Evolutionary conservation across 2,888 invertebrate species (phyloP).

Genomic region (Campoletis raptor): DNA sequence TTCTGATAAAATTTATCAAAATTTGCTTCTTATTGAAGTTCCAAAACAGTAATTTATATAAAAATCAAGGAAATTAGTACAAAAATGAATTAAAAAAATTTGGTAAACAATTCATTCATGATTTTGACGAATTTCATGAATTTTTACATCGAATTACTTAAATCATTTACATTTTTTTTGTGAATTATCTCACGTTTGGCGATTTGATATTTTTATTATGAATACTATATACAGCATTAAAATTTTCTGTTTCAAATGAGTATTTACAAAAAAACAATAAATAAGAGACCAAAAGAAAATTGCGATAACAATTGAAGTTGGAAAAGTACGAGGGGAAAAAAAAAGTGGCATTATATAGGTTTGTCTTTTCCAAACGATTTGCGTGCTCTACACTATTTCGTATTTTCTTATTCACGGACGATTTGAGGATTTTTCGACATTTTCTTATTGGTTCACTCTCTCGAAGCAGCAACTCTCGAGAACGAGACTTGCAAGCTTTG

Average conservation of each 20-base stretch:
- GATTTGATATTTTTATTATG: too few species aligned
- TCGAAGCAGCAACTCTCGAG: neutral
- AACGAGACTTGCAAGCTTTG: conserved; percentile 73
- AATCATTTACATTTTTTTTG: too few species aligned
- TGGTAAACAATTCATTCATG: too few species aligned
- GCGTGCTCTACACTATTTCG: conserved; percentile 59
- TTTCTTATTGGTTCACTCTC: conserved; percentile 10
- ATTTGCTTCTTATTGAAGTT: too few species aligned
- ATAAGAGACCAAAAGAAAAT: neutral
- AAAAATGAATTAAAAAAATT: neutral
- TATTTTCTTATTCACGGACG: conserved; percentile 81
- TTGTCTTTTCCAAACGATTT: conserved; percentile 79
- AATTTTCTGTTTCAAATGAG: too few species aligned
- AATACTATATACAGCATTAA: too few species aligned
- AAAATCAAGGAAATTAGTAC: too few species aligned
- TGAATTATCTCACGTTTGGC: too few species aligned
- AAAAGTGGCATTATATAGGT: conserved; percentile 32
- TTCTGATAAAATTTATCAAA: too few species aligned
- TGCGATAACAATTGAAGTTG: neutral
- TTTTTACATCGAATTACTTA: too few species aligned
- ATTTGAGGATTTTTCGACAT: conserved; percentile 75
- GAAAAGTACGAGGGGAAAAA: neutral
- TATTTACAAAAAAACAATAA: conserved; percentile 19
- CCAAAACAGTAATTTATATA: too few species aligned
- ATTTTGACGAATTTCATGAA: too few species aligned